phyloP scores from a whole-genome alignment of 2,888 invertebrate genomes.

The Agelastica alni region DNA sequence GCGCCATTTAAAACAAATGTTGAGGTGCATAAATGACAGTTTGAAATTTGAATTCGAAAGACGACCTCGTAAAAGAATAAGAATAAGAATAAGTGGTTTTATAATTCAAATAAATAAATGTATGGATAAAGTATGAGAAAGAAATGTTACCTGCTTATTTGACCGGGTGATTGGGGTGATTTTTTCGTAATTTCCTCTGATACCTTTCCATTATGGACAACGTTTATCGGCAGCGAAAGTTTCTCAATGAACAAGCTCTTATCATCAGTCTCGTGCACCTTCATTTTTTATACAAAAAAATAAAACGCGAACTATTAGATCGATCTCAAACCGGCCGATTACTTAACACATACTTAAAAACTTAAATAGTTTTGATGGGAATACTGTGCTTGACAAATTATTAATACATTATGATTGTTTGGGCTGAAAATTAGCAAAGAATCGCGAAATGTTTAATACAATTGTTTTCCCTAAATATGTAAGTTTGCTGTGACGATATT shows the following conservation, averaged over 20 bases:
- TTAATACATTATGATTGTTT: constrained; percentile 31
- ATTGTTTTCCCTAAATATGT: constrained; percentile 20
- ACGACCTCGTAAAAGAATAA: too few species aligned
- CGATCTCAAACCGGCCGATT: constrained; percentile 5
- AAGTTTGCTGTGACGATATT: constrained; percentile 33
- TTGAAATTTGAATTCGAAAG: too few species aligned
- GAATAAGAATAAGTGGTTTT: background rate
- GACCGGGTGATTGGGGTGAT: constrained; percentile 33
- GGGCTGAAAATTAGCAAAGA: constrained; percentile 30
- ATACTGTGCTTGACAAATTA: constrained; percentile 32
- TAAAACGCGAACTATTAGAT: constrained; percentile 5
- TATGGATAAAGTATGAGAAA: background rate
- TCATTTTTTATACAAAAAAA: constrained; percentile 13
- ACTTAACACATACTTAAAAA: constrained; percentile 21
- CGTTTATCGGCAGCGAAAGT: constrained; percentile 20
- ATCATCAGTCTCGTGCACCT: constrained; percentile 26
- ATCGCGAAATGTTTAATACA: constrained; percentile 16
- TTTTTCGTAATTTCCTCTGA: constrained; percentile 29
- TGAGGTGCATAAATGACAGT: too few species aligned
- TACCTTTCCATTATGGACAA: constrained; percentile 22
- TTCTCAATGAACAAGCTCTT: constrained; percentile 27
- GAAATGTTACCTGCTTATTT: constrained; percentile 38
- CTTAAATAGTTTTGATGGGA: constrained; percentile 13
- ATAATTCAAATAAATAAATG: background rate
- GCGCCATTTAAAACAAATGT: too few species aligned